Evolutionary conservation across 2,888 invertebrate genomes (phyloP).

Genomic region (Meloe dianella): DNA sequence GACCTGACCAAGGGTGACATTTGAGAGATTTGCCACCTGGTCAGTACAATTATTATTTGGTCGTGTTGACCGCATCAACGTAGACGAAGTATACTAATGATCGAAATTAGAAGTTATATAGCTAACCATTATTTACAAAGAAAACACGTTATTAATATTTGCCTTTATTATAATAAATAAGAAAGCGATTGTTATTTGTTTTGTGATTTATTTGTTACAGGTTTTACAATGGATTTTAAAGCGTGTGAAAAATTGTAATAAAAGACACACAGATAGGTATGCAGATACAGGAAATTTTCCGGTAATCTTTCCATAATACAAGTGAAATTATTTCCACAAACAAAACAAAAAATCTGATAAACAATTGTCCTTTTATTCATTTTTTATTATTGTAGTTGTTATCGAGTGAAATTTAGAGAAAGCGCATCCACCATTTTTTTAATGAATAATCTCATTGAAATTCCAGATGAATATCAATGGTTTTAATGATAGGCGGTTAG

Average conservation of each 20-base stretch:
- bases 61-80: too few species aligned
- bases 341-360: neutral
- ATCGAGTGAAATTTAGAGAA: neutral
- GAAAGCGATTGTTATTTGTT: constrained; percentile 13
- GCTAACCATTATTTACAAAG: too few species aligned
- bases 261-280: constrained; percentile 29
- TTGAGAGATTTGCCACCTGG: too few species aligned
- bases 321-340: neutral
- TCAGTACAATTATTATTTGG: too few species aligned
- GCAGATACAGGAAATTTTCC: neutral
- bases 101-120: too few species aligned
- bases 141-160: neutral
- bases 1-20: too few species aligned
- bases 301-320: neutral
- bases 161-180: neutral
- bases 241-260: constrained; percentile 24
- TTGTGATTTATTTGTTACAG: constrained; percentile 28
- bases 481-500: neutral
- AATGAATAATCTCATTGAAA: neutral
- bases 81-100: too few species aligned
- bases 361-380: neutral
- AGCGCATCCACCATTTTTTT: neutral
- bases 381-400: neutral
- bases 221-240: constrained; percentile 30
- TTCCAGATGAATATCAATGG: neutral